Evolutionary conservation across 2,888 invertebrate species (phyloP), one percentile per base, ranked within the genome.

Genomic region (Dryomyza anilis): DNA sequence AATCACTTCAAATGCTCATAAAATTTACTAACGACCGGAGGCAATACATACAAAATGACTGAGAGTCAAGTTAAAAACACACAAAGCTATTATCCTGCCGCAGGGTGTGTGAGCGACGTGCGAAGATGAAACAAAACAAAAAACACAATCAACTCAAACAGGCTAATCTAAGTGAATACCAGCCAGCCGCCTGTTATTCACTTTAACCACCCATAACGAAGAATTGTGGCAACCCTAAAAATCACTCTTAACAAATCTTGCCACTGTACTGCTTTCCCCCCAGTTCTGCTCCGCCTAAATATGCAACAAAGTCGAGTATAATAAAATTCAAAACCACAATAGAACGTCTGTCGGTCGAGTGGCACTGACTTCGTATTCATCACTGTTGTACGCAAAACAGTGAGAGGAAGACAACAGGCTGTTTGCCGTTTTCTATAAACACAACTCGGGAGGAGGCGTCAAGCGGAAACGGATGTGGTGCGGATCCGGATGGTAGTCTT

Each of bases 91-190:
- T 33, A 36, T 55, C 55, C 33, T 33, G 55, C 55, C 55, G n/a
- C 33, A 36, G 33, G 36, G 19, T 23, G 21, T n/a, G 25, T n/a
- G 39, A 39, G 39, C 39, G 39, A 39, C 39, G 39, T 3, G 39
- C 3, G 39, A 7, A 3, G 39, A 12, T 7, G 3, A n/a, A 7
- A 3, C 4, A 39, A 7, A 7, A n/a, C 39, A n/a, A 50, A 25
- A 8, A 50, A 70, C 65, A 70, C 68, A 71, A 70, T 71, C 65
- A 71, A 67, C 71, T 70, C 55, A 53, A 64, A 64, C 65, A 69
- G 69, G 74, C 78, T 76, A 76, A 78, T 78, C 76, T 72, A 58
- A 33, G 23, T n/a, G 58, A 43, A 43, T n/a, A n/a, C n/a, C n/a
- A n/a, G n/a, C n/a, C n/a, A n/a, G 39, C 39, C 39, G 39, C 39